Conservation (phyloP, 2,797 vertebrate species). For the Sciurus vulgaris region DNA sequence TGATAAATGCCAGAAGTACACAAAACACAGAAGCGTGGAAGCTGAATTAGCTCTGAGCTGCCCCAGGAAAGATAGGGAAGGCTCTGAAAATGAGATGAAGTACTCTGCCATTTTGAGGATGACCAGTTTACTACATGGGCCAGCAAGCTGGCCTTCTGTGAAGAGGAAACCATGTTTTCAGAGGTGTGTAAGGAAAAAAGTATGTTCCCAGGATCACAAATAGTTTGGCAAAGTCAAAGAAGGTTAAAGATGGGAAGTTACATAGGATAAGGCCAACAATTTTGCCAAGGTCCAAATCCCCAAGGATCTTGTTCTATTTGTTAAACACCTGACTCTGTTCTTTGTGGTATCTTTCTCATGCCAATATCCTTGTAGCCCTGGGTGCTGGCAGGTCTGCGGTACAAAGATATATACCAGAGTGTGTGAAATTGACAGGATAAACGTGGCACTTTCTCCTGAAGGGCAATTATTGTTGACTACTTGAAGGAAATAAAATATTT, state of each 20-base stretch:
- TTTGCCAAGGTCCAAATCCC: background rate
- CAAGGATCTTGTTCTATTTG: background rate
- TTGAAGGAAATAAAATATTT: background rate
- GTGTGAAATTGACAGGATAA: background rate
- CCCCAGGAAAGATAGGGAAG: background rate
- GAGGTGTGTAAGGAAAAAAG: background rate
- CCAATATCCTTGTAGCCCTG: background rate
- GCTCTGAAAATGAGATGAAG: background rate
- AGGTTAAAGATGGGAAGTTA: background rate
- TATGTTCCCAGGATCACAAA: background rate
- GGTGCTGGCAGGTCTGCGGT: background rate
- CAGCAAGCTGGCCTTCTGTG: background rate
- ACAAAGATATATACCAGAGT: background rate
- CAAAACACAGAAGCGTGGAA: background rate
- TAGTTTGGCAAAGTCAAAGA: background rate
- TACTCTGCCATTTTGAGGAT: background rate
- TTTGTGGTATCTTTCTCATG: background rate
- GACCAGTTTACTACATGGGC: background rate
- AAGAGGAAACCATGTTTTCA: background rate
- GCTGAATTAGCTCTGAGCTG: background rate
- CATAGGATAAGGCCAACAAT: background rate
- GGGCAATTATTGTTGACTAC: background rate
- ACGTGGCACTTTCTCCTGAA: background rate
- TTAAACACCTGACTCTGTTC: background rate
- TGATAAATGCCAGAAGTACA: background rate